phyloP scores from a whole-genome alignment of 1,140 invertebrate genomes.

The Anastrepha ludens region DNA sequence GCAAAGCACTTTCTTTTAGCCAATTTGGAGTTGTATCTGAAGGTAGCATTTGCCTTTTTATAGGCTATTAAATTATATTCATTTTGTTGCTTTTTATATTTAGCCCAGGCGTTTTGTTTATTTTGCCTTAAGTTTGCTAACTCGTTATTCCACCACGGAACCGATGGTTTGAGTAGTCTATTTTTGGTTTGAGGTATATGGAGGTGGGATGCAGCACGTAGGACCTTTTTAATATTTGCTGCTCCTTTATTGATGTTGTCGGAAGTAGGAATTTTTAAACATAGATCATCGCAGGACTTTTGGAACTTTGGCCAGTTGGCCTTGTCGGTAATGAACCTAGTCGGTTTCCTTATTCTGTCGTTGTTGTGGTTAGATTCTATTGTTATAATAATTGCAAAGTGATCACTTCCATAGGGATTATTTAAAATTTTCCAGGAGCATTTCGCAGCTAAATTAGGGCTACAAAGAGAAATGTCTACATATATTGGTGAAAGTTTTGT shows the following conservation, averaged over 20 bases:
- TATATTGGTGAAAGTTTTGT: constrained; percentile 9
- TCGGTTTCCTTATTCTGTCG: background rate
- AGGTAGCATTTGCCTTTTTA: constrained; percentile 13
- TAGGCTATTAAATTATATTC: background rate
- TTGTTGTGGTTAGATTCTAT: constrained; percentile 14
- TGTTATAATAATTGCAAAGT: background rate
- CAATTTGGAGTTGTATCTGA: background rate
- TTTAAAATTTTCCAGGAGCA: constrained; percentile 11
- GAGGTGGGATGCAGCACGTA: background rate
- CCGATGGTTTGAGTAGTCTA: background rate
- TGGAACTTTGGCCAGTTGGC: background rate
- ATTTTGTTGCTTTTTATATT: background rate
- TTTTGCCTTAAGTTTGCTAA: background rate
- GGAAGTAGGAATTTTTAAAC: background rate
- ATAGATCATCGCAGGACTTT: background rate
- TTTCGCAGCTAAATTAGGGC: constrained; percentile 6
- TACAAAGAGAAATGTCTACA: constrained; percentile 31
- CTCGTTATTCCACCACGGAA: background rate
- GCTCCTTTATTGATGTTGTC: background rate
- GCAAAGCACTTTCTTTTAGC: background rate
- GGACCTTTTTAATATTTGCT: background rate
- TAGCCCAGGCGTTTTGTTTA: background rate
- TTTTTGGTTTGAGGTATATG: background rate
- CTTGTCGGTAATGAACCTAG: background rate
- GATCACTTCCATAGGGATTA: constrained; percentile 39